A percentile compares a stretch with the other conserved stretches of the same genome.
Conservation (phyloP, 2,888 invertebrate species). For the Dichetophora obliterata region DNA sequence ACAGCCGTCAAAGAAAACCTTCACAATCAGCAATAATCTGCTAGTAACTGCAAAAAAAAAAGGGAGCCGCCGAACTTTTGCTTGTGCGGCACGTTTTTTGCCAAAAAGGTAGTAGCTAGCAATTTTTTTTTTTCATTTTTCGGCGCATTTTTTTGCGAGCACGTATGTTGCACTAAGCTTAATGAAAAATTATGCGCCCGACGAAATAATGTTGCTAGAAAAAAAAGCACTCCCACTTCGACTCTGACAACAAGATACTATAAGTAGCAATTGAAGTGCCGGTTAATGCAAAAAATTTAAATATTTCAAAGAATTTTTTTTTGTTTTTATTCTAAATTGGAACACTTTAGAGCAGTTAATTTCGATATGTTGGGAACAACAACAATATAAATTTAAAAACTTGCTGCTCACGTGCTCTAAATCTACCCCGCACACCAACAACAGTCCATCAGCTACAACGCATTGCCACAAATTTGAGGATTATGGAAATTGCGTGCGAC, state of each 20-base stretch:
- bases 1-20: background rate
- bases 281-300: background rate
- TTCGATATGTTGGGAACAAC: background rate
- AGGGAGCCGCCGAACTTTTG: conserved; percentile 22
- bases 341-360: conserved; percentile 9
- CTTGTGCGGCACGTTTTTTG: conserved; percentile 22
- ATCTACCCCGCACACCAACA: too few relatives aligned
- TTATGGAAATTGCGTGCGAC: conserved; percentile 34
- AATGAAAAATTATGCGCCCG: conserved; percentile 31
- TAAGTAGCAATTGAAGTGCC: background rate
- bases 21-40: background rate
- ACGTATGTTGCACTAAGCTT: conserved; percentile 11
- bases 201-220: background rate
- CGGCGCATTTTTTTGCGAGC: background rate
- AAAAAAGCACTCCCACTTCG: background rate
- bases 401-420: background rate
- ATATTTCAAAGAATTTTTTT: background rate
- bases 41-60: background rate
- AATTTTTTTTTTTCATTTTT: too few relatives aligned
- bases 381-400: background rate
- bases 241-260: background rate
- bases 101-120: background rate
- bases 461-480: conserved; percentile 36
- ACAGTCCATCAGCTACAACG: background rate
- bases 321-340: background rate